These are phyloP conservation scores for Elymnias hypermnestra DNA, from an alignment of 1,140 invertebrate species.

Conservation along the genomic window DNA sequence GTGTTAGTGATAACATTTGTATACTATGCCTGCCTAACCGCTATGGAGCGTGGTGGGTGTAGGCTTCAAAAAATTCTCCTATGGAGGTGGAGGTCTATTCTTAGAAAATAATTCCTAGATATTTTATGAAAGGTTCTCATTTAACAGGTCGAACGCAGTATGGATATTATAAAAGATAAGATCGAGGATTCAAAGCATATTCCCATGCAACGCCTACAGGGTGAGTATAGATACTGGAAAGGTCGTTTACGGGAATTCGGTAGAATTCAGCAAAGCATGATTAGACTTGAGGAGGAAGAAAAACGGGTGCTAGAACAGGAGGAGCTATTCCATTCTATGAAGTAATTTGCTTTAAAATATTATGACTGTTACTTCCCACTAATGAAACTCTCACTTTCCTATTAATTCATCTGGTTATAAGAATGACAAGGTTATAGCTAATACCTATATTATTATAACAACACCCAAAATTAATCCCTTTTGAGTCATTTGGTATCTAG, in stretches of 20 bases:
- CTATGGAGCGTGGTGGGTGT: no score
- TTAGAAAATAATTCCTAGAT: neutral
- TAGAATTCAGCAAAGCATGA: conserved; percentile 25
- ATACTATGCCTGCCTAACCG: no score
- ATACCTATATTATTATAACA: no score
- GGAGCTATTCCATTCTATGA: conserved; percentile 20
- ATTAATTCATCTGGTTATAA: no score
- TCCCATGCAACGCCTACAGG: conserved; percentile 22
- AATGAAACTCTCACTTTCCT: no score
- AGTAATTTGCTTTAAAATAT: conserved; percentile 20
- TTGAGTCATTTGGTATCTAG: no score
- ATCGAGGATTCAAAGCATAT: conserved; percentile 33
- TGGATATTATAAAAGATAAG: conserved; percentile 39
- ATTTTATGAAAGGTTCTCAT: neutral
- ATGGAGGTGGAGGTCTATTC: no score
- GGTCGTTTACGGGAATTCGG: conserved; percentile 30
- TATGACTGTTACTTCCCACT: no score
- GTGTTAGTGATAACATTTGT: neutral
- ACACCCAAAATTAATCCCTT: no score
- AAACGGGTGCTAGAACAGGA: conserved; percentile 27
- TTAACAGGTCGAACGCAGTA: conserved; percentile 29
- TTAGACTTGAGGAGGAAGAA: conserved; percentile 27
- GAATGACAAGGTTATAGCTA: no score
- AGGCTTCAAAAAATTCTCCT: no score
- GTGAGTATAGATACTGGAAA: conserved; percentile 36